Conservation (phyloP, 1,140 invertebrate species). For the Pseudomyrmex sp. region DNA sequence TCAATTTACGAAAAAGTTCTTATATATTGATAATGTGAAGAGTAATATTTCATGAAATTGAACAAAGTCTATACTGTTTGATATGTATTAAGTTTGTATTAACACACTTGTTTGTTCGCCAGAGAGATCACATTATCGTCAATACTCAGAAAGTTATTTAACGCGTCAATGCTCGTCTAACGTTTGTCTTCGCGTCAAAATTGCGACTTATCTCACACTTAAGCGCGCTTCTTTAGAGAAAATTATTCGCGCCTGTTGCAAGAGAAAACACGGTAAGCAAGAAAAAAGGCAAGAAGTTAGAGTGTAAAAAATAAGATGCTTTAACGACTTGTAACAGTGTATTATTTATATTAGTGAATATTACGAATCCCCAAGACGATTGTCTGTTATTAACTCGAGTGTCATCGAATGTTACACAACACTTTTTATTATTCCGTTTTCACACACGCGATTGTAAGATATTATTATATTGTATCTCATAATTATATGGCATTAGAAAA, state of each 20-base stretch:
- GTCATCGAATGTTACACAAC: neutral
- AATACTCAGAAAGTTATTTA: neutral
- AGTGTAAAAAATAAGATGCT: constrained; percentile 2
- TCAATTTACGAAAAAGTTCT: too few species aligned
- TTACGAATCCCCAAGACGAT: constrained; percentile 2
- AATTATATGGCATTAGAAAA: neutral
- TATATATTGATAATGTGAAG: neutral
- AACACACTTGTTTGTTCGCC: neutral
- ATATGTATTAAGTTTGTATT: neutral
- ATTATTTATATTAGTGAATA: constrained; percentile 40
- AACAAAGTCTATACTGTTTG: neutral
- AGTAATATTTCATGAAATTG: neutral
- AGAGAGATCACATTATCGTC: constrained; percentile 20
- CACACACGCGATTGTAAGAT: neutral
- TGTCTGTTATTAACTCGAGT: constrained; percentile 32
- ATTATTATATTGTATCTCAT: constrained; percentile 25
- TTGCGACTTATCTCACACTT: constrained; percentile 27
- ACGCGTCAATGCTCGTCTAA: constrained; percentile 18
- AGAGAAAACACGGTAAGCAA: constrained; percentile 12
- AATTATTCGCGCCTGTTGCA: constrained; percentile 32
- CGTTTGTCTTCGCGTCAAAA: constrained; percentile 11
- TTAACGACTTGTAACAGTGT: constrained; percentile 29
- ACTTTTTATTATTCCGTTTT: constrained; percentile 33
- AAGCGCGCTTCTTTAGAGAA: neutral
- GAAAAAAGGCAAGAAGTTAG: neutral